phyloP scores from a whole-genome alignment of 2,113 vertebrate genomes.

The Mobula birostris region DNA sequence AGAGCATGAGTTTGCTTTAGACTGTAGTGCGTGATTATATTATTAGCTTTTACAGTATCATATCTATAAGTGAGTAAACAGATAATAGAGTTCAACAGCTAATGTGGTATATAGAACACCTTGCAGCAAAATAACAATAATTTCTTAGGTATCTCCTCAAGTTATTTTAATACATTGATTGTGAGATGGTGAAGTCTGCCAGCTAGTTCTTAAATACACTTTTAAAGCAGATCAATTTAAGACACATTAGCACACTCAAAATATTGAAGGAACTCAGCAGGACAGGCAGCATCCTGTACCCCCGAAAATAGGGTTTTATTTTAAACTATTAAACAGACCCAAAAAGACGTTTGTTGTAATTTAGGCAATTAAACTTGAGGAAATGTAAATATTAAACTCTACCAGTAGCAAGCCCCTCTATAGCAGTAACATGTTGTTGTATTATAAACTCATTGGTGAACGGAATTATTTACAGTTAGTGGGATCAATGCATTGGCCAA shows the following conservation, averaged over 20 bases:
- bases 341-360: not conserved
- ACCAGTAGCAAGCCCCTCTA: not conserved
- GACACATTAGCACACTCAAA: not conserved
- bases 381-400: not conserved
- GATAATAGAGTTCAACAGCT: not conserved
- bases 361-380: not conserved
- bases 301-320: not conserved
- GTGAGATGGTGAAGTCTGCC: not conserved
- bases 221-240: not conserved
- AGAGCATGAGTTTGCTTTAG: not conserved
- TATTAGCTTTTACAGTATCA: not conserved
- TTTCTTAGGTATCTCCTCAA: not conserved
- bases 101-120: not conserved
- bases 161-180: not conserved
- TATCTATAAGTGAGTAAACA: not conserved
- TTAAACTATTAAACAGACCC: not conserved
- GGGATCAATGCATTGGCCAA: not conserved
- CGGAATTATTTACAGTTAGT: not conserved
- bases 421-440: not conserved
- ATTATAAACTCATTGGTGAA: not conserved
- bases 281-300: no score
- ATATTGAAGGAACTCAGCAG: not conserved
- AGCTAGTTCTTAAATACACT: not conserved
- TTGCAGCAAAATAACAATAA: not conserved
- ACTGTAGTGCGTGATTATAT: not conserved